phyloP scores from a whole-genome alignment of 2,113 vertebrate species.

The Centropus unirufus region DNA sequence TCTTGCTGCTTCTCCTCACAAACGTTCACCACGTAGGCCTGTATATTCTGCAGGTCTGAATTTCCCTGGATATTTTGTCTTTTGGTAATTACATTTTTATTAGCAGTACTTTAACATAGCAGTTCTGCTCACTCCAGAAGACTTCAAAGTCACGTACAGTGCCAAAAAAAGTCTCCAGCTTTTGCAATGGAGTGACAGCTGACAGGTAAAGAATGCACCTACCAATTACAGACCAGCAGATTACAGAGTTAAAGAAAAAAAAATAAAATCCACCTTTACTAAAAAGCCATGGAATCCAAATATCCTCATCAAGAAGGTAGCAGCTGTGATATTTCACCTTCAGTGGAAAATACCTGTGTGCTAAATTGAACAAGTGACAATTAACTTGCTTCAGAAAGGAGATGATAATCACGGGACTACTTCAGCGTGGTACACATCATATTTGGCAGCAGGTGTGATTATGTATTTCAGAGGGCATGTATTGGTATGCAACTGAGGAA shows the following conservation, averaged over 20 bases:
- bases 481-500: not conserved
- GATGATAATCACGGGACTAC: not conserved
- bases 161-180: not conserved
- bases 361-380: not conserved
- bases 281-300: not conserved
- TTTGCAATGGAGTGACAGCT: not conserved
- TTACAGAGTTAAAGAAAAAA: not conserved
- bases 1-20: not conserved
- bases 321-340: not conserved
- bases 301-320: not conserved
- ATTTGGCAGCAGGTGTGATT: not conserved
- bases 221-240: not conserved
- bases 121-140: not conserved
- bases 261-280: not conserved
- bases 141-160: not conserved
- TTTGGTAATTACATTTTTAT: constrained; percentile 6
- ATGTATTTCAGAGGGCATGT: not conserved
- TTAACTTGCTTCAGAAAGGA: not conserved
- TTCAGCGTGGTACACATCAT: no score
- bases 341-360: not conserved
- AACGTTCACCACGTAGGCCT: not conserved
- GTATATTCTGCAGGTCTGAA: not conserved
- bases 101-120: not conserved
- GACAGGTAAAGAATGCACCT: not conserved
- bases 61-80: not conserved